Conservation (phyloP, 1,140 invertebrate species). For the Cherax destructor region DNA sequence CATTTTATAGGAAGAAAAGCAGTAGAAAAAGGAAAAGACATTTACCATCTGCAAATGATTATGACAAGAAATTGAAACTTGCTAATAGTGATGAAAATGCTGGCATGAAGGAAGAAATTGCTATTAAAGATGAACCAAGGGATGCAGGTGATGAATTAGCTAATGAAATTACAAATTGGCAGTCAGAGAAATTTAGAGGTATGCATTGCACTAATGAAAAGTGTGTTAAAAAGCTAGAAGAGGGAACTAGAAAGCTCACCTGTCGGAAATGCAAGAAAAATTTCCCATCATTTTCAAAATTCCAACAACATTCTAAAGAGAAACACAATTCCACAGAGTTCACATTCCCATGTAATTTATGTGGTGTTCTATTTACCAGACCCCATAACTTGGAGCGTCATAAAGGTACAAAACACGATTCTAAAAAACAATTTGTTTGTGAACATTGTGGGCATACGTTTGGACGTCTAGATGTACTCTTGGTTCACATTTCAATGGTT, state of each 20-base stretch:
- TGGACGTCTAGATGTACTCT: conserved; percentile 41
- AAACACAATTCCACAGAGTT: conserved; percentile 51
- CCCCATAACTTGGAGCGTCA: conserved; percentile 59
- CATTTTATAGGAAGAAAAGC: conserved; percentile 36
- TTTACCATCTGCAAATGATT: conserved; percentile 32
- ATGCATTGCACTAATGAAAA: conserved; percentile 57
- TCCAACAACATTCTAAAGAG: conserved; percentile 49
- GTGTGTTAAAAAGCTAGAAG: conserved; percentile 15
- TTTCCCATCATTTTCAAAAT: conserved; percentile 44
- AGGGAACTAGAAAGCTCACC: conserved; percentile 13
- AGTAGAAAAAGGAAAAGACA: conserved; percentile 44
- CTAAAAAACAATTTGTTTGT: conserved; percentile 47
- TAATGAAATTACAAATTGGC: conserved; percentile 40
- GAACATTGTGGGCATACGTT: conserved; percentile 48
- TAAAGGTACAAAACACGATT: conserved; percentile 58
- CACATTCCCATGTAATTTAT: conserved; percentile 55
- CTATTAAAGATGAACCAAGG: conserved; percentile 34
- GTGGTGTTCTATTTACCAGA: conserved; percentile 46
- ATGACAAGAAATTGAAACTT: conserved; percentile 30
- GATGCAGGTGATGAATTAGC: conserved; percentile 31
- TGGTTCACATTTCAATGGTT: conserved; percentile 55
- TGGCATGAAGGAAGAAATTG: neutral
- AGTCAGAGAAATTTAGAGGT: conserved; percentile 40
- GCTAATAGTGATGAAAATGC: conserved; percentile 1
- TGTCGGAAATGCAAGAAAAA: conserved; percentile 33